Percentiles rank a stretch among this genome's conserved stretches.
These are phyloP conservation scores for Lophius americanus DNA, from an alignment of 2,797 vertebrate genomes.

Conservation along the genomic window DNA sequence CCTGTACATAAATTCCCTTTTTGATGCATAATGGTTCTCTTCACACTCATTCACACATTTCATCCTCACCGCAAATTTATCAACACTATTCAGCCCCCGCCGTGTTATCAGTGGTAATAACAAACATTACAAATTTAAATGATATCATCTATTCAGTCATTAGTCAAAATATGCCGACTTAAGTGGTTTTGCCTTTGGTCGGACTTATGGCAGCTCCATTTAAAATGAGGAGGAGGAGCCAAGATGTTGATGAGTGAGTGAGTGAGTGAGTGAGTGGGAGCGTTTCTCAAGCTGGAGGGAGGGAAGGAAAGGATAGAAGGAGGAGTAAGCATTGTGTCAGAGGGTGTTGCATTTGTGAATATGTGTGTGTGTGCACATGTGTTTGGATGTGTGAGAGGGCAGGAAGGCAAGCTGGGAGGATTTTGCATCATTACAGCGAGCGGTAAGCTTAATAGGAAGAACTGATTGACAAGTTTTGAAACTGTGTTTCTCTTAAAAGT, in stretches of 20 bases:
- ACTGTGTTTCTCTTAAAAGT: neutral
- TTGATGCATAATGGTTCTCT: too few species aligned
- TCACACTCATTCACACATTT: too few species aligned
- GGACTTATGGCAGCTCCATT: constrained; percentile 16
- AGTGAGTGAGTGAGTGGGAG: constrained; percentile 15
- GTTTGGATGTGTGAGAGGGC: constrained; percentile 42
- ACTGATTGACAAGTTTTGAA: neutral
- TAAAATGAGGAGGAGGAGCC: constrained; percentile 36
- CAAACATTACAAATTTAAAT: neutral
- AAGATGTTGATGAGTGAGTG: constrained; percentile 13
- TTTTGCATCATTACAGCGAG: constrained; percentile 48
- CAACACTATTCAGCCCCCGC: too few species aligned
- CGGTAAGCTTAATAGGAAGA: constrained; percentile 57
- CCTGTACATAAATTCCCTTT: too few species aligned
- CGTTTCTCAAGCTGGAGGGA: constrained; percentile 26
- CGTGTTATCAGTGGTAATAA: too few species aligned
- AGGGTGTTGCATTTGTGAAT: constrained; percentile 44
- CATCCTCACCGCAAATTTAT: too few species aligned
- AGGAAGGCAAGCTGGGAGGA: constrained; percentile 43
- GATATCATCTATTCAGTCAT: constrained; percentile 35
- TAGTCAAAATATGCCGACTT: constrained; percentile 36
- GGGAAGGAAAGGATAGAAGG: constrained; percentile 42
- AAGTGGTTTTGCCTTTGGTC: constrained; percentile 35
- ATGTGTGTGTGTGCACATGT: constrained; percentile 37
- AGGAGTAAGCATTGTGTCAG: constrained; percentile 58